A percentile compares a stretch with the other conserved stretches of the same genome.
Conservation (phyloP, 2,113 vertebrate species). For the Rutilus rutilus region DNA sequence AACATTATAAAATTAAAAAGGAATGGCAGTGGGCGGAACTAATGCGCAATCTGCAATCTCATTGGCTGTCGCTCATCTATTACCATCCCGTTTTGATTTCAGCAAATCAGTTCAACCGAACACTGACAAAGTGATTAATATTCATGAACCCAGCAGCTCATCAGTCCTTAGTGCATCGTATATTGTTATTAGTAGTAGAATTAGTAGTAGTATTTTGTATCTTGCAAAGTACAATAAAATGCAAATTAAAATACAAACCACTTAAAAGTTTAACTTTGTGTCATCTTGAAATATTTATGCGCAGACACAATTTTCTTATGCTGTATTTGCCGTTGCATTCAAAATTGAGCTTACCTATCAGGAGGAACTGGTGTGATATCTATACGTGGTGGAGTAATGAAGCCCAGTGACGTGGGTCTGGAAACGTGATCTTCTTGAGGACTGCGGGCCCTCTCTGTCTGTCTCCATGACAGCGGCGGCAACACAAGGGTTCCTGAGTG, state of each 20-base stretch:
- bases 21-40: no score
- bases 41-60: no score
- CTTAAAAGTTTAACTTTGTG: background rate
- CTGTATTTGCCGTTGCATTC: background rate
- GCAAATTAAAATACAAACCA: background rate
- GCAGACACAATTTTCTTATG: background rate
- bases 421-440: conserved; percentile 83
- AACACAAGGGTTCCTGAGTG: conserved; percentile 91
- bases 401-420: conserved; percentile 85
- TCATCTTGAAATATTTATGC: background rate
- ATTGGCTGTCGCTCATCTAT: no score
- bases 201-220: no score
- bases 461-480: conserved; percentile 89
- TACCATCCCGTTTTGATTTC: no score
- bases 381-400: conserved; percentile 85
- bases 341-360: conserved; percentile 78
- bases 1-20: no score
- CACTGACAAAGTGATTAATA: no score
- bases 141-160: no score
- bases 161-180: no score
- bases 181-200: no score
- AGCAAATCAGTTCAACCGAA: no score
- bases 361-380: conserved; percentile 89
- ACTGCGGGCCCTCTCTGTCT: conserved; percentile 79
- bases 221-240: no score